Base-by-base conservation (phyloP, 2,113 vertebrate species). In the Rhombomys opimus region DNA sequence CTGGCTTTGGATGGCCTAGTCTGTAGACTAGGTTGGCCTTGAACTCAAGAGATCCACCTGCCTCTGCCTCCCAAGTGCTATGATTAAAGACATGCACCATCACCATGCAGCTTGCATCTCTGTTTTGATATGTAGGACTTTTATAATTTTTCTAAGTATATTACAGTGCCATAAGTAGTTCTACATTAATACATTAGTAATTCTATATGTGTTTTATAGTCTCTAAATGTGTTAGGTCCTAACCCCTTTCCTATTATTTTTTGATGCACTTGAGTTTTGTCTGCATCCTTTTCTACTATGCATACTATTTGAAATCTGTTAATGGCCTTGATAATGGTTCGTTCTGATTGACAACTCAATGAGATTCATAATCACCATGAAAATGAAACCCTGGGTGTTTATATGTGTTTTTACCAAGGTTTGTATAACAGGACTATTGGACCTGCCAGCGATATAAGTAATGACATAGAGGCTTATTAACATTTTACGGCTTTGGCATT, bases 171-270 rank as follows among this genome's bases (percentile, higher is more conserved):
- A n/a, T 57, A 59, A 65, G 75, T 27, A 82, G 22, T 90, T 94
- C 35, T 82, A 73, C 41, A 50, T 46, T 63, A 85, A 18, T 46
- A 46, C 11, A 46, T 85, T 82, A 65, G 35, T 41, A 65, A 50
- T 76, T 90, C 90, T 41, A n/a, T 57, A 4, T 67, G 12, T 65
- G 5, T 73, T 87, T 88, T 46, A 73, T 0, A 57, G 20, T 67
- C 72, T 75, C 52, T 13, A 75, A 82, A 78, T 76, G 11, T 92
- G 46, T 75, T 87, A 78, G 38, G 46, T 54, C 50, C 9, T 67
- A 30, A 91, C 32, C 22, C 70, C 76, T 72, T 90, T 70, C n/a
- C 10, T 86, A 70, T 61, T 77, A 85, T 61, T 14, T 95, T 94
- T 78, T 57, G 32, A 14, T 61, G 20, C 81, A 50, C 65, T 46